phyloP scores from a whole-genome alignment of 2,113 vertebrate species.

The Psilopsiagon aymara region DNA sequence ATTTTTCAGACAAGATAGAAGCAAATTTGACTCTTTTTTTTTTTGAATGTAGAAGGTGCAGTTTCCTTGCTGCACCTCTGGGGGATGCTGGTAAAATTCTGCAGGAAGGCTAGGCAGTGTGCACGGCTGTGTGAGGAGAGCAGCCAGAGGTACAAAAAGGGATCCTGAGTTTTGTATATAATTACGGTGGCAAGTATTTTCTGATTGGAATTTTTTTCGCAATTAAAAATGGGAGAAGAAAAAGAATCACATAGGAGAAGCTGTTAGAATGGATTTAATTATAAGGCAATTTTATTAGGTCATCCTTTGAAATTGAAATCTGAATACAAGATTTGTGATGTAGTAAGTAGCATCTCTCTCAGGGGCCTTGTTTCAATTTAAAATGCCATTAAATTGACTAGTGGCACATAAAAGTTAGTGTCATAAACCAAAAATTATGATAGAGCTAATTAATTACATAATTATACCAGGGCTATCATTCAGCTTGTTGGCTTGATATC shows the following conservation, averaged over 20 bases:
- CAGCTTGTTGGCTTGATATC: conserved; percentile 7
- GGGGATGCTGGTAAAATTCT: background rate
- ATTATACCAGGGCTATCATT: conserved; percentile 29
- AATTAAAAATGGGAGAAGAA: conserved; percentile 24
- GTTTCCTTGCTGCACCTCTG: background rate
- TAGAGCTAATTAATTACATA: conserved; percentile 64
- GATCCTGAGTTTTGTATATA: background rate
- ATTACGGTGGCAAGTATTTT: background rate
- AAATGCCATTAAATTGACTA: conserved; percentile 63
- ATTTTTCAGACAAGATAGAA: background rate
- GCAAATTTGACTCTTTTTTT: background rate
- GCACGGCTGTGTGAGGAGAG: background rate
- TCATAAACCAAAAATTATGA: conserved; percentile 67
- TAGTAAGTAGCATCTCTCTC: conserved; percentile 44
- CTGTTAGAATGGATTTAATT: conserved; percentile 54
- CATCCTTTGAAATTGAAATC: conserved; percentile 65
- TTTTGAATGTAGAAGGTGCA: background rate
- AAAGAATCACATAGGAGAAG: conserved; percentile 9
- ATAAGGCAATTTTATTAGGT: conserved; percentile 66
- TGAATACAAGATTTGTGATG: conserved; percentile 49
- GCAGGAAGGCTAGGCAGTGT: background rate
- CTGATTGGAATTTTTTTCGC: background rate
- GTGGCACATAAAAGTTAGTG: conserved; percentile 53
- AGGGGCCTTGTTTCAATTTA: conserved; percentile 56
- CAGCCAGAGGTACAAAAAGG: background rate